A percentile compares a stretch with the other conserved stretches of the same genome.
These are phyloP conservation scores for Anser cygnoides DNA, from an alignment of 2,113 vertebrate species.

Conservation along the genomic window DNA sequence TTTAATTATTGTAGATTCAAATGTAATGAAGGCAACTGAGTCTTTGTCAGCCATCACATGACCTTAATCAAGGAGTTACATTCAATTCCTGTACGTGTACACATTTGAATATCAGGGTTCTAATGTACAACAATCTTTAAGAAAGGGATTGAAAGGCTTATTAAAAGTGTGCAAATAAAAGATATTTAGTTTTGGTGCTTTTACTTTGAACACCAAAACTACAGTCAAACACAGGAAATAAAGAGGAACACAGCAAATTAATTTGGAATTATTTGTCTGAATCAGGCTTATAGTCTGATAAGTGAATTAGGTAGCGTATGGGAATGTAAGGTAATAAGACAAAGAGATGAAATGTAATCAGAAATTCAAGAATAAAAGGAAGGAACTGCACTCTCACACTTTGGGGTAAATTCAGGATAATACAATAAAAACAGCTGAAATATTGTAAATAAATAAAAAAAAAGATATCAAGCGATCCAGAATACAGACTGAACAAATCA, in stretches of 20 bases:
- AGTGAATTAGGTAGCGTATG: neutral
- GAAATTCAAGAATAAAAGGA: neutral
- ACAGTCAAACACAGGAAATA: neutral
- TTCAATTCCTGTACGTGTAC: neutral
- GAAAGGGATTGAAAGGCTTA: neutral
- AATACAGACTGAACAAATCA: neutral
- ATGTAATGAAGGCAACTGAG: neutral
- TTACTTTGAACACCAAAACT: neutral
- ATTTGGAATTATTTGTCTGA: constrained; percentile 33
- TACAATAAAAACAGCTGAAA: neutral
- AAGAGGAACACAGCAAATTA: constrained; percentile 17
- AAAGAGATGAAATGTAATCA: neutral
- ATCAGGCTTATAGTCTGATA: constrained; percentile 14
- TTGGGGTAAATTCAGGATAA: neutral
- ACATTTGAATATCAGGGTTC: neutral
- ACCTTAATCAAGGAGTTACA: neutral
- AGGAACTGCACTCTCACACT: neutral
- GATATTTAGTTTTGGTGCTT: neutral
- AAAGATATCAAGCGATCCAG: neutral
- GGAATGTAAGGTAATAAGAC: neutral
- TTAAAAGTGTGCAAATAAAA: neutral
- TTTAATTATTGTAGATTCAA: neutral
- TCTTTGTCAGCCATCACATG: neutral
- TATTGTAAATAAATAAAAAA: neutral
- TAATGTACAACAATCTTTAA: neutral